phyloP scores from a whole-genome alignment of 2,797 vertebrate species.

The Hypotaenidia philippensis region DNA sequence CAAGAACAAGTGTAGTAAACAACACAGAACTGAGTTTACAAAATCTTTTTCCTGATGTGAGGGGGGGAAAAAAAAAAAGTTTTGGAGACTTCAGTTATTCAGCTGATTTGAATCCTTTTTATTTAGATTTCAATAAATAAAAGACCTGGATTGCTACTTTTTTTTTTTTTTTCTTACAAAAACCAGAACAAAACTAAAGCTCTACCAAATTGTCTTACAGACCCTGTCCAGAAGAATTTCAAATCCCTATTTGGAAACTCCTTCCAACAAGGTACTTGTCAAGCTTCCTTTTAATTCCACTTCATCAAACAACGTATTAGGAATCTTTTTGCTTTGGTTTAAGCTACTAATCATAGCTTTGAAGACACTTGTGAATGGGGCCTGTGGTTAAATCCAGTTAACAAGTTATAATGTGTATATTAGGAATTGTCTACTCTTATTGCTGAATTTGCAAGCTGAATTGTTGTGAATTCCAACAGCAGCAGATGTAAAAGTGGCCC shows the following conservation, averaged over 20 bases:
- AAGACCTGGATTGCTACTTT: background rate
- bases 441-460: background rate
- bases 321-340: background rate
- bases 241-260: conserved; percentile 81
- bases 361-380: background rate
- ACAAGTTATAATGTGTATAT: background rate
- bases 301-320: background rate
- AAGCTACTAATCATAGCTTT: background rate
- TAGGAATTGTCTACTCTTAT: background rate
- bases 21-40: background rate
- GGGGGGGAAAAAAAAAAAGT: background rate
- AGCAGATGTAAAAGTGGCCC: background rate
- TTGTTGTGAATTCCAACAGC: background rate
- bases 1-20: background rate
- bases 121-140: background rate
- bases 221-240: conserved; percentile 83
- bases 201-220: conserved; percentile 65
- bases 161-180: background rate
- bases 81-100: background rate
- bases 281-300: background rate
- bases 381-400: conserved; percentile 3
- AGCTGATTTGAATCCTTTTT: background rate
- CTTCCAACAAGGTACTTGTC: conserved; percentile 80
- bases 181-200: background rate
- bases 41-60: background rate